Conservation (phyloP, 2,113 vertebrate species). For the Aldabrachelys gigantea region DNA sequence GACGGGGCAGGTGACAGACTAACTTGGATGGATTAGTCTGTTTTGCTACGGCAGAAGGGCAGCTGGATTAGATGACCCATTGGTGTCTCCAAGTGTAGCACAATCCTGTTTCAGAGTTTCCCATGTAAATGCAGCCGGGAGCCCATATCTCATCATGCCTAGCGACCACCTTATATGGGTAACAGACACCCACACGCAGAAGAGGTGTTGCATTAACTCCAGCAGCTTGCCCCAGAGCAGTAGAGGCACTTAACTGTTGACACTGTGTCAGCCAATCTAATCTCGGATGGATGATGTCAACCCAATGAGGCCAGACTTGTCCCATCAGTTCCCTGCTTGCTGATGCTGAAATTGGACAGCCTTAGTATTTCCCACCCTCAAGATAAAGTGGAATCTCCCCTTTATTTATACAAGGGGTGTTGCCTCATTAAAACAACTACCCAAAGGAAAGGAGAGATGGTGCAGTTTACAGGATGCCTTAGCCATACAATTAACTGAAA, state of each 20-base stretch:
- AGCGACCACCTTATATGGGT: background rate
- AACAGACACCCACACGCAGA: background rate
- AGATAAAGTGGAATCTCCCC: background rate
- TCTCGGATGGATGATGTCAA: background rate
- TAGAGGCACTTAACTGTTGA: background rate
- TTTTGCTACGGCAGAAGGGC: fast-evolving
- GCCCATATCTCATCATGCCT: background rate
- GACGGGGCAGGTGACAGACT: background rate
- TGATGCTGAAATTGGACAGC: background rate
- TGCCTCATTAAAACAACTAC: background rate
- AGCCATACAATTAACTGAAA: background rate
- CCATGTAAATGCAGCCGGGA: background rate
- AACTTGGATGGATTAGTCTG: fast-evolving
- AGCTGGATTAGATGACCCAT: background rate
- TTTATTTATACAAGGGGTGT: background rate
- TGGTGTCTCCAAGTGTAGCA: background rate
- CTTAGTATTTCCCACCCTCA: background rate
- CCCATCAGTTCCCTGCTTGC: background rate
- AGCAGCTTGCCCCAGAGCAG: background rate
- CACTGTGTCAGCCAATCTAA: fast-evolving
- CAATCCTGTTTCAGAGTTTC: background rate
- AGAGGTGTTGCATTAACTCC: background rate
- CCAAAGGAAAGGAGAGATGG: background rate
- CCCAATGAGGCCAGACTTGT: background rate
- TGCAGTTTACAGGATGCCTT: fast-evolving